Evolutionary conservation across 1,140 invertebrate genomes (phyloP).

Genomic region (Anadara kagoshimensis): DNA sequence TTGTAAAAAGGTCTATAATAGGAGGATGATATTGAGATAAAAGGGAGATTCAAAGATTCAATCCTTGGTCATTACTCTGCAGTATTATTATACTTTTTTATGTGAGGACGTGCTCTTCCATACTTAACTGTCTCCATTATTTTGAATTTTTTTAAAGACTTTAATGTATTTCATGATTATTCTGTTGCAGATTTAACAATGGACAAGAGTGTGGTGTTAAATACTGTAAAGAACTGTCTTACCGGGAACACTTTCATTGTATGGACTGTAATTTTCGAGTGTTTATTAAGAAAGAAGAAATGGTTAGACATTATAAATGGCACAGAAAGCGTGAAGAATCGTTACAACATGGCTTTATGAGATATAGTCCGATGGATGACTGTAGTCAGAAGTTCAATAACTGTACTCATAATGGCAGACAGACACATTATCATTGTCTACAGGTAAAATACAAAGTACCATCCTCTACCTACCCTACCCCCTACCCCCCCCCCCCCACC

Average conservation of each 20-base stretch:
- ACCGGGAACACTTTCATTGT: constrained; percentile 97
- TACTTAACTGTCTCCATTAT: too few species aligned
- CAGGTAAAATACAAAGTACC: constrained; percentile 77
- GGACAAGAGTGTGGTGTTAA: constrained; percentile 85
- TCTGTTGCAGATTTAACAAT: constrained; percentile 77
- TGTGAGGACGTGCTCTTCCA: too few species aligned
- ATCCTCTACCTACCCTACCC: neutral
- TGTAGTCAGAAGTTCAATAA: constrained; percentile 84
- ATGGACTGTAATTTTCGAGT: constrained; percentile 88
- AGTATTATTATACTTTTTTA: too few species aligned
- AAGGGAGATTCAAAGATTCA: too few species aligned
- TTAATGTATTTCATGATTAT: too few species aligned
- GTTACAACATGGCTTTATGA: constrained; percentile 96
- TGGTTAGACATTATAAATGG: constrained; percentile 99
- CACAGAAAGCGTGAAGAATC: constrained; percentile 99
- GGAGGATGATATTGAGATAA: too few species aligned
- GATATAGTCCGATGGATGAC: constrained; percentile 93
- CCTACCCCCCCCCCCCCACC: neutral
- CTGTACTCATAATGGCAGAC: constrained; percentile 96
- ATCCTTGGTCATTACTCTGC: too few species aligned
- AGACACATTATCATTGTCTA: constrained; percentile 99
- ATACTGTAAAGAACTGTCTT: constrained; percentile 87
- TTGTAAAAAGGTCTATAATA: too few species aligned
- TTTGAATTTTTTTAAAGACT: too few species aligned
- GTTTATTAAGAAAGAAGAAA: constrained; percentile 98